These are phyloP conservation scores for Trogon surrucura DNA, from an alignment of 2,113 vertebrate genomes.

Conservation along the genomic window DNA sequence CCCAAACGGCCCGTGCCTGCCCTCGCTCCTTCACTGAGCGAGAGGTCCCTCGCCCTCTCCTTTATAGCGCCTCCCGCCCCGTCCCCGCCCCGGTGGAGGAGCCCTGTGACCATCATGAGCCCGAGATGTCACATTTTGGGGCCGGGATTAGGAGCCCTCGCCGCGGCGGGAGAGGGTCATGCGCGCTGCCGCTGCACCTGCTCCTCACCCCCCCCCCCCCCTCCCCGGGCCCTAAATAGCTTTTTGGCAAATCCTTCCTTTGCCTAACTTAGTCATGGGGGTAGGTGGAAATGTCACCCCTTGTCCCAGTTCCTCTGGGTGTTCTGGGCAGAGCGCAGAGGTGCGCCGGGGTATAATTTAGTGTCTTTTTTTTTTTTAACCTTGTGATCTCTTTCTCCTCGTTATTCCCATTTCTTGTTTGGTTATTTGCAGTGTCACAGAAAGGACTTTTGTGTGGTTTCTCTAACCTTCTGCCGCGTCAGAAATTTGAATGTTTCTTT, in stretches of 20 bases:
- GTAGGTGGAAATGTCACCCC: slow-evolving; percentile 53
- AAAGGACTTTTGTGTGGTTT: neutral
- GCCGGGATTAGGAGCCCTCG: neutral
- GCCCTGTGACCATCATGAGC: slow-evolving; percentile 34
- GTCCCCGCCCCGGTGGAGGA: neutral
- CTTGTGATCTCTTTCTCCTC: neutral
- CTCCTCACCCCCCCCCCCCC: neutral
- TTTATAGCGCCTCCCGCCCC: slow-evolving; percentile 2
- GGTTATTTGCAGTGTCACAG: neutral
- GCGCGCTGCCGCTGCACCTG: slow-evolving; percentile 59
- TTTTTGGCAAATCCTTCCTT: slow-evolving; percentile 31
- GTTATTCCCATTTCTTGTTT: neutral
- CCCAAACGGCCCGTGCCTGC: fast-evolving
- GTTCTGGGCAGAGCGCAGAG: neutral
- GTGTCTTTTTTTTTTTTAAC: neutral
- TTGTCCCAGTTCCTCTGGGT: neutral
- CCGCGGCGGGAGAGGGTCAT: fast-evolving
- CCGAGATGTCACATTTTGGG: neutral
- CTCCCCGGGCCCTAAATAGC: slow-evolving; percentile 56
- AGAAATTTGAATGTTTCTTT: too few species aligned
- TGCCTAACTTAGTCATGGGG: slow-evolving; percentile 77
- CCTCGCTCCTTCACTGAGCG: slow-evolving; percentile 84
- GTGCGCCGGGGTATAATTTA: neutral
- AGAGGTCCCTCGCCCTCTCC: neutral
- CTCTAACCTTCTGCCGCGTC: neutral